These are phyloP conservation scores for Cephalopholis sonnerati DNA, from an alignment of 2,113 vertebrate species.

Conservation along the genomic window DNA sequence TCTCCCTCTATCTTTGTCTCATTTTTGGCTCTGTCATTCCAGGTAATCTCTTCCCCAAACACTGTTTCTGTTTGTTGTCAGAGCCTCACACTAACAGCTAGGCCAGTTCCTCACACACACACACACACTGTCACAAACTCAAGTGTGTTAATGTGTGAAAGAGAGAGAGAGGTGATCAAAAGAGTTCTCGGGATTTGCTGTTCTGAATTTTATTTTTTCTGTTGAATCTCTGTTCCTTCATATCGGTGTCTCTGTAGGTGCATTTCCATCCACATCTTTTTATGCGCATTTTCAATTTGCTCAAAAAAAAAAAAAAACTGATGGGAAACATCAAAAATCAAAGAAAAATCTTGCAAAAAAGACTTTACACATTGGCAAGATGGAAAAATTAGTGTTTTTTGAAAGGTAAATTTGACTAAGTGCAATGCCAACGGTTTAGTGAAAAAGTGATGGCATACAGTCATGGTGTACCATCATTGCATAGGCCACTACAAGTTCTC, in stretches of 20 bases:
- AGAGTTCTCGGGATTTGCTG: neutral
- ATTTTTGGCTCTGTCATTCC: constrained; percentile 31
- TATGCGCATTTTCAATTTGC: too few species aligned
- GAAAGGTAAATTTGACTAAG: too few species aligned
- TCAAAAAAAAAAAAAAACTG: too few species aligned
- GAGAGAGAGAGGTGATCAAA: constrained; percentile 20
- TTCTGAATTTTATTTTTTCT: constrained; percentile 14
- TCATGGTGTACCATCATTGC: too few species aligned
- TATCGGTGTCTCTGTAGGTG: constrained; percentile 1
- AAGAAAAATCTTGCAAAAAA: too few species aligned
- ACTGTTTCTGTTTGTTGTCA: constrained; percentile 38
- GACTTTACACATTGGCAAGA: too few species aligned
- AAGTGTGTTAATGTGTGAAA: constrained; percentile 17
- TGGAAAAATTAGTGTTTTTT: too few species aligned
- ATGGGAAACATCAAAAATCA: too few species aligned
- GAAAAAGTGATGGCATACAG: too few species aligned
- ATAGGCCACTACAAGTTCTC: too few species aligned
- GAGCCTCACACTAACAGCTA: neutral
- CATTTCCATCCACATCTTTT: too few species aligned
- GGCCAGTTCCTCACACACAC: constrained; percentile 14
- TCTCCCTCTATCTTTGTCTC: constrained; percentile 4
- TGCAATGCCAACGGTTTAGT: too few species aligned
- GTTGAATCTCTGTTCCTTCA: neutral
- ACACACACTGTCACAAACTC: constrained; percentile 2
- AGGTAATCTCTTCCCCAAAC: constrained; percentile 43